Evolutionary conservation across 1,140 invertebrate genomes (phyloP).

Genomic region (Onthophagus taurus): DNA sequence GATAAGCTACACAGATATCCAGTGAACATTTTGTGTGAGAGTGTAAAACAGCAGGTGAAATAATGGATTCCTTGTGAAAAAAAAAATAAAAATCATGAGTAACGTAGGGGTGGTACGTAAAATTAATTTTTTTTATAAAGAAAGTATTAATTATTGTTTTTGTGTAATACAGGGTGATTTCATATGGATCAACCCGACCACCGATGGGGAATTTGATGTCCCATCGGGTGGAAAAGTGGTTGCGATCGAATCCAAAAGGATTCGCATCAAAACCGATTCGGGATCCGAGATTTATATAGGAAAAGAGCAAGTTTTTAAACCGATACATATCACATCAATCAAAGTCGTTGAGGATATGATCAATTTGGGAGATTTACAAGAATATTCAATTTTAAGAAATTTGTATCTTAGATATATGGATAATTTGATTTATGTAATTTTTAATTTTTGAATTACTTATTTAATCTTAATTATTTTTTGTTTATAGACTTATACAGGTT

Average conservation of each 20-base stretch:
- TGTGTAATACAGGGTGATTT: constrained; percentile 57
- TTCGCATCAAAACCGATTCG: constrained; percentile 72
- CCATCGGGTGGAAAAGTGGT: constrained; percentile 74
- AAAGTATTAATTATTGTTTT: background rate
- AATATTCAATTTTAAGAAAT: constrained; percentile 86
- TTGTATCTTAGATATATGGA: constrained; percentile 83
- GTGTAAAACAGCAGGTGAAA: background rate
- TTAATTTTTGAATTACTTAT: background rate
- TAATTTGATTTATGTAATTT: constrained; percentile 81
- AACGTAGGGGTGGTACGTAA: constrained; percentile 8
- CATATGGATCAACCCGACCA: constrained; percentile 74
- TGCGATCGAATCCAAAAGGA: constrained; percentile 63
- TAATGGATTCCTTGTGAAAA: background rate
- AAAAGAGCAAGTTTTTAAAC: constrained; percentile 54
- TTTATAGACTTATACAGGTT: constrained; percentile 83
- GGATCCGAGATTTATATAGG: constrained; percentile 52
- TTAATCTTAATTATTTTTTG: constrained; percentile 7
- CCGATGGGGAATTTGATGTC: constrained; percentile 66
- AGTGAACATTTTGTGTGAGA: constrained; percentile 5
- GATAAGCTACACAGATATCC: constrained; percentile 10
- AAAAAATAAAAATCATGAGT: constrained; percentile 1
- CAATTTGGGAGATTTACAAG: constrained; percentile 81
- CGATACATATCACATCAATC: constrained; percentile 78
- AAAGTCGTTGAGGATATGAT: constrained; percentile 92
- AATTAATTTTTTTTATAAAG: background rate